Evolutionary conservation across 2,113 vertebrate species (phyloP).

Genomic region (Actenoides hombroni): DNA sequence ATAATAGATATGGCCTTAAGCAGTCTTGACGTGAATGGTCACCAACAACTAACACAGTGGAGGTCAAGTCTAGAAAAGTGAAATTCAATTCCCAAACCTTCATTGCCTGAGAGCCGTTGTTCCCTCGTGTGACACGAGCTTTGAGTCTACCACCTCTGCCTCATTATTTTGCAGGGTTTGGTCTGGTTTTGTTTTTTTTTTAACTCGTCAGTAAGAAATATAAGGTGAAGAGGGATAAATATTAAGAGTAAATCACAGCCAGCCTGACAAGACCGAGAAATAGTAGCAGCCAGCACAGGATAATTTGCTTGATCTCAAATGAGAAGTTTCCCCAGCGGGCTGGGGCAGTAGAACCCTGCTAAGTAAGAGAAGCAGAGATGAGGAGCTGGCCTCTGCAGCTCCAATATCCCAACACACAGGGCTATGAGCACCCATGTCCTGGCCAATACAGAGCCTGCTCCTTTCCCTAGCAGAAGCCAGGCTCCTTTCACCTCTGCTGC

Average conservation of each 20-base stretch:
- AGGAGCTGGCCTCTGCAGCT: background rate
- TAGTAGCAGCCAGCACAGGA: background rate
- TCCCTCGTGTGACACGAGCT: rapidly evolving
- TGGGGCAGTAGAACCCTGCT: background rate
- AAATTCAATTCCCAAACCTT: background rate
- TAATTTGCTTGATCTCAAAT: background rate
- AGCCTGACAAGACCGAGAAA: background rate
- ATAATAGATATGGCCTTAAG: background rate
- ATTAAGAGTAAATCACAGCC: conserved; percentile 11
- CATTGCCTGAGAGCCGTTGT: background rate
- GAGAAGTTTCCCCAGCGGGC: background rate
- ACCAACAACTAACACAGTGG: rapidly evolving
- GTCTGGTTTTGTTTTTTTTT: background rate
- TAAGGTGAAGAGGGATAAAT: background rate
- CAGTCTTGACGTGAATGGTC: background rate
- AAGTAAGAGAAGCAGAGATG: background rate
- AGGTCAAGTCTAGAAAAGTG: background rate
- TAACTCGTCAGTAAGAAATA: background rate
- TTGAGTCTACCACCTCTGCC: background rate
- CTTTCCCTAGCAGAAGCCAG: background rate
- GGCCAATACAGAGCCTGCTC: background rate
- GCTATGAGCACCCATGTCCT: background rate
- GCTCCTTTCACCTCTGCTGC: background rate
- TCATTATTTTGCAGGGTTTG: background rate
- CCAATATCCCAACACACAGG: background rate